Conservation (phyloP, 1,140 invertebrate species). For the Oreohelix idahoensis region DNA sequence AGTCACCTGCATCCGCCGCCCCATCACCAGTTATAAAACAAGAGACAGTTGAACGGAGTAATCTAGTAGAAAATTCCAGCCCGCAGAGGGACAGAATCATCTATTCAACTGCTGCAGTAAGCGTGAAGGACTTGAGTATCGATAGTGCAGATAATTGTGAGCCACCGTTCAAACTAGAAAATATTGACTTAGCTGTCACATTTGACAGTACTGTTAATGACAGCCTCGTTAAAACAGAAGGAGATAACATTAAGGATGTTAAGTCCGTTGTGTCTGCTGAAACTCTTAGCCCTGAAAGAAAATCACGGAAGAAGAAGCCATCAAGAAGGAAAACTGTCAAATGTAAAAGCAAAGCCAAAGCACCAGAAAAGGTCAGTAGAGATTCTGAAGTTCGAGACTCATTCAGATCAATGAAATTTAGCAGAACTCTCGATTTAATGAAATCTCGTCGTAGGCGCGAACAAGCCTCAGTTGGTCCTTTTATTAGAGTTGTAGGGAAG, state of each 20-base stretch:
- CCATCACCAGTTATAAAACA: not conserved
- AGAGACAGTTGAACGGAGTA: not conserved
- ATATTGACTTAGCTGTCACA: not conserved
- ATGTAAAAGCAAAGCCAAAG: slow-evolving; percentile 38
- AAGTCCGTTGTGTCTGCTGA: not conserved
- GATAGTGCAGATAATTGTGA: not conserved
- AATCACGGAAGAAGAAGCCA: slow-evolving; percentile 21
- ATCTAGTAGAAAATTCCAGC: not conserved
- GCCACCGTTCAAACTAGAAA: not conserved
- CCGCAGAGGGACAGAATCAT: not conserved
- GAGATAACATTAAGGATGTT: slow-evolving; percentile 26
- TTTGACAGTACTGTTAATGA: not conserved
- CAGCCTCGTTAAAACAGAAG: not conserved
- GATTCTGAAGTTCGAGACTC: slow-evolving; percentile 38
- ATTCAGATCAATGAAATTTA: slow-evolving; percentile 50
- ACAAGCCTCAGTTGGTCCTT: slow-evolving; percentile 61
- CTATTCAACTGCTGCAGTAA: not conserved
- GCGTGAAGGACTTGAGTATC: not conserved
- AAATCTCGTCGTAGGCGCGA: slow-evolving; percentile 17
- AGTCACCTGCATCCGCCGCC: not conserved
- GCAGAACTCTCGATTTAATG: slow-evolving; percentile 43
- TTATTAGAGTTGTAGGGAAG: slow-evolving; percentile 81
- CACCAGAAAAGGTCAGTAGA: slow-evolving; percentile 9
- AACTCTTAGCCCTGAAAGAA: not conserved
- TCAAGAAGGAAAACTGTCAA: slow-evolving; percentile 18